Base-by-base conservation (phyloP, 2,888 invertebrate species). In the Cephus pulcher region DNA sequence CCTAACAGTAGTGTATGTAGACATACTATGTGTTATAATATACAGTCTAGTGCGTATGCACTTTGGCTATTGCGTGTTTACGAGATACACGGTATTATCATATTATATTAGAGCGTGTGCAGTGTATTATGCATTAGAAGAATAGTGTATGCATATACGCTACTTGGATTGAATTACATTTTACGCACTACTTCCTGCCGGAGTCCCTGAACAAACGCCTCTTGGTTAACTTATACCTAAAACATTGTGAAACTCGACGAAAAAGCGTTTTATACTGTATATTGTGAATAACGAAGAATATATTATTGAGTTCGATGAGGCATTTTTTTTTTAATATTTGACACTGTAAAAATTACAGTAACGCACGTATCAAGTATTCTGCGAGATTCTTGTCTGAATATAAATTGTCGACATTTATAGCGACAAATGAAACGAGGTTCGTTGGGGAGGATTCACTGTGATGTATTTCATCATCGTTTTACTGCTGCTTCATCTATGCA, bases 111-210 rank as follows among this genome's bases (percentile, higher is more conserved):
- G 33, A 76, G 71, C 40, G 34, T 69, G 56, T 74, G 56, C 34
- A 71, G 37, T 74, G 76, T 75, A 56, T 70, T 75, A 30, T 71
- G 32, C 33, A 71, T 12, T 15, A 15, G 33, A 30, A 33, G 70
- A 70, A 70, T 70, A 70, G 70, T 33, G n/a, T 35, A 30, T 75
- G 12, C 15, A 73, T 70, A 74, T 69, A 74, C 76, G 37, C 70
- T 37, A 76, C 76, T 15, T 35, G 75, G 76, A 74, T 79, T 74
- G 76, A 79, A 75, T 79, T 79, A 76, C 79, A 70, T 79, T 79
- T 79, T 76, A 79, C 35, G 79, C 75, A 74, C 79, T 76, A 74
- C 79, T 76, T 79, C 76, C 79, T 76, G 34, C n/a, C 69, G 37
- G 35, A 23, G 69, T 71, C 34, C 12, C 15, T 12, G 71, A 4